Conservation (phyloP, 1,140 invertebrate species). For the Drosophila quadrilineata region DNA sequence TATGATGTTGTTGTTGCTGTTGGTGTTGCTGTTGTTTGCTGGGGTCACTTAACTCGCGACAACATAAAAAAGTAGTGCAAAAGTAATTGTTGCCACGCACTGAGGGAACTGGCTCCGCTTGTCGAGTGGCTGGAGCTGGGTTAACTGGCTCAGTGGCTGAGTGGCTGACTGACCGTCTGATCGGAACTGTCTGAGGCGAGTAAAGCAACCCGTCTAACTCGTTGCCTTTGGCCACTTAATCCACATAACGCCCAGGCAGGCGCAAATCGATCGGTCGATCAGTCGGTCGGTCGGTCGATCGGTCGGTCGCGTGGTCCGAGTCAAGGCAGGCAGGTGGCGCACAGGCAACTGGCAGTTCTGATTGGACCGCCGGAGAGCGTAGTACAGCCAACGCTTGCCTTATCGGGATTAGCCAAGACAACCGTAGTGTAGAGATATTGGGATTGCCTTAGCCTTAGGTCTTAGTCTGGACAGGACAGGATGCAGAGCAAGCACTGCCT, state of each 20-base stretch:
- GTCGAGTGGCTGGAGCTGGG: background rate
- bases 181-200: background rate
- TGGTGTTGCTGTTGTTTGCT: slow-evolving; percentile 13
- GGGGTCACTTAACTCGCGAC: slow-evolving; percentile 26
- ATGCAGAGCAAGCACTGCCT: slow-evolving; percentile 27
- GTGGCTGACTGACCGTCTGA: background rate
- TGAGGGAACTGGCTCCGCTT: slow-evolving; percentile 31
- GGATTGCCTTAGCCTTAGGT: no score
- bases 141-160: background rate
- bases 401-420: background rate
- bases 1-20: background rate
- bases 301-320: no score
- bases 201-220: slow-evolving; percentile 72
- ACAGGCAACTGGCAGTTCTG: slow-evolving; percentile 54
- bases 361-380: slow-evolving; percentile 51
- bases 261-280: background rate
- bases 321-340: slow-evolving; percentile 45
- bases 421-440: background rate
- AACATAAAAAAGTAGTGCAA: slow-evolving; percentile 71
- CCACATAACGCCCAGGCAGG: slow-evolving; percentile 39
- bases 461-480: no score
- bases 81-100: slow-evolving; percentile 73
- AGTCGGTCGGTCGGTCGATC: no score
- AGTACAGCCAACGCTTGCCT: slow-evolving; percentile 25
- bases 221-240: slow-evolving; percentile 65